Conservation (phyloP, 1,140 invertebrate species). For the Drosophila baimaii region DNA sequence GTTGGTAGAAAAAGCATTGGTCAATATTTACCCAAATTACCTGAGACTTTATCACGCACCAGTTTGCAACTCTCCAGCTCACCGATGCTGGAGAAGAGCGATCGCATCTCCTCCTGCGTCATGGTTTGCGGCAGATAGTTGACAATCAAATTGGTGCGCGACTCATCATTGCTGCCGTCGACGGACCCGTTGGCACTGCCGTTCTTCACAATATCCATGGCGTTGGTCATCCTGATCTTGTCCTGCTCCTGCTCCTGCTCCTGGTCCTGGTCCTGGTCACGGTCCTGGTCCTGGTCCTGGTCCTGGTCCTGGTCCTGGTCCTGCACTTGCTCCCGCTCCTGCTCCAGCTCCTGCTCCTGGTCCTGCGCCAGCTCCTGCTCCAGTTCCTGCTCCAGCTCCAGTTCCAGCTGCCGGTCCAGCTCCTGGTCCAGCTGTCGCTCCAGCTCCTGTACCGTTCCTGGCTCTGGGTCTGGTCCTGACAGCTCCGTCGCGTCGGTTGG, state of each 20-base stretch:
- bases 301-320: constrained; percentile 3
- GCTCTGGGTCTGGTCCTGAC: constrained; percentile 9
- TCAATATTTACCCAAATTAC: constrained; percentile 84
- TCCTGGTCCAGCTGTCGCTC: constrained; percentile 10
- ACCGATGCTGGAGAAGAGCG: constrained; percentile 93
- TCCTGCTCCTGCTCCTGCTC: constrained; percentile 10
- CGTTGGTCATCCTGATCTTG: constrained; percentile 79
- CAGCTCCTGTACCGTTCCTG: constrained; percentile 11
- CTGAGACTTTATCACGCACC: constrained; percentile 95
- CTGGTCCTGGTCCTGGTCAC: neutral
- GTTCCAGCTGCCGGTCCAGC: constrained; percentile 16
- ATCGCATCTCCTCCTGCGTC: constrained; percentile 95
- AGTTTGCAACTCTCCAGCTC: constrained; percentile 96
- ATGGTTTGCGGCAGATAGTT: constrained; percentile 97
- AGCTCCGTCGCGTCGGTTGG: constrained; percentile 21
- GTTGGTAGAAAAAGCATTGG: constrained; percentile 47
- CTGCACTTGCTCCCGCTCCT: neutral
- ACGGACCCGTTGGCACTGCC: constrained; percentile 86
- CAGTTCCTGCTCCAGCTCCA: constrained; percentile 21
- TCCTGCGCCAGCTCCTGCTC: constrained; percentile 13
- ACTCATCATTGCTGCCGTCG: constrained; percentile 85
- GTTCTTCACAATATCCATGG: constrained; percentile 85
- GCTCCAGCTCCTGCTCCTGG: neutral
- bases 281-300: constrained; percentile 10
- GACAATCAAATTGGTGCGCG: constrained; percentile 93